A percentile compares a stretch with the other conserved stretches of the same genome.
These are phyloP conservation scores for Bombus difficillimus DNA, from an alignment of 1,140 invertebrate genomes.

Conservation along the genomic window DNA sequence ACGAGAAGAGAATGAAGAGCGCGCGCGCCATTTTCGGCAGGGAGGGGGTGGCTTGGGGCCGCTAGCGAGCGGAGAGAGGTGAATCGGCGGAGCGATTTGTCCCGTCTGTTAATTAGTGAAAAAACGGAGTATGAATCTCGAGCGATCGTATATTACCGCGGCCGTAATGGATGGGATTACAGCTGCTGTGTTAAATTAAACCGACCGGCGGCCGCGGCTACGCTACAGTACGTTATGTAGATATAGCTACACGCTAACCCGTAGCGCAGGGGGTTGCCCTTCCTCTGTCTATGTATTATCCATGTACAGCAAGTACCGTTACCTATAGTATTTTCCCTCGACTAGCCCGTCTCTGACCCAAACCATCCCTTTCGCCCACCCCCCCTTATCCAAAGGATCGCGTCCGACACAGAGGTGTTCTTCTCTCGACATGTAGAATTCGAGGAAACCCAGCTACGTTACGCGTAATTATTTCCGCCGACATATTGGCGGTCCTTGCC, in stretches of 20 bases:
- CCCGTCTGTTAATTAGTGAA: constrained; percentile 84
- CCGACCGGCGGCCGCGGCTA: constrained; percentile 79
- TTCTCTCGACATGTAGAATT: constrained; percentile 39
- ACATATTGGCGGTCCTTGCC: constrained; percentile 38
- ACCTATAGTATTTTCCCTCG: constrained; percentile 66
- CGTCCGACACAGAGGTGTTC: constrained; percentile 43
- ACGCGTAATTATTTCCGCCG: constrained; percentile 60
- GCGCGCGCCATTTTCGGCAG: constrained; percentile 59
- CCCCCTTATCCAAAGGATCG: background rate
- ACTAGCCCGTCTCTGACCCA: background rate
- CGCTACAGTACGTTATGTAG: constrained; percentile 77
- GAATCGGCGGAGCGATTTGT: constrained; percentile 82
- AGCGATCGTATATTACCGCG: constrained; percentile 83
- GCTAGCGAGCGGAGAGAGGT: constrained; percentile 52
- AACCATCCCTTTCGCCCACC: background rate
- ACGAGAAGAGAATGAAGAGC: constrained; percentile 66
- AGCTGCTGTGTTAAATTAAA: constrained; percentile 84
- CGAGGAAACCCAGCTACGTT: constrained; percentile 46
- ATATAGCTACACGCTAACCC: constrained; percentile 74
- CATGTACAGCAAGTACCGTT: constrained; percentile 75
- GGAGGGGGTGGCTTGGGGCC: constrained; percentile 47
- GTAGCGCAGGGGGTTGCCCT: constrained; percentile 71
- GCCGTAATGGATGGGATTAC: constrained; percentile 83
- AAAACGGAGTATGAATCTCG: constrained; percentile 84
- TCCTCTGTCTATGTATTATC: constrained; percentile 69